Conservation (phyloP, 2,888 invertebrate genomes). For the Kryphioiulus occultus region DNA sequence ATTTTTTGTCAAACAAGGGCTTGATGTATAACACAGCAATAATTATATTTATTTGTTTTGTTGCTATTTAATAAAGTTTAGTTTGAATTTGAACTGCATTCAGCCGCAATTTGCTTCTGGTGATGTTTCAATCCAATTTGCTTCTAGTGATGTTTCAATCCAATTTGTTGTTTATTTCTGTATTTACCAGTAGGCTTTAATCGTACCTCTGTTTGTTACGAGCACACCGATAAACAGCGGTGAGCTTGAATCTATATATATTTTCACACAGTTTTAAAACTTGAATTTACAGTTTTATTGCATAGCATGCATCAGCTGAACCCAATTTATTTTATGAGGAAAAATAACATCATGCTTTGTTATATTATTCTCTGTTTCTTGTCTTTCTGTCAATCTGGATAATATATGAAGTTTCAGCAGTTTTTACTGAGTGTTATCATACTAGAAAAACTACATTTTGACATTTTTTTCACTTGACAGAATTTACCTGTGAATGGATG, state of each 20-base stretch:
- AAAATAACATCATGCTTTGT: no score
- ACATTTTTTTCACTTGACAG: background rate
- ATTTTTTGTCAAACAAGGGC: no score
- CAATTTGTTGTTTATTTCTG: background rate
- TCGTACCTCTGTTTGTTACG: background rate
- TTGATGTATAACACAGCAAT: no score
- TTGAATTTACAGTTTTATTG: no score
- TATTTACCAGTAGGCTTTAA: background rate
- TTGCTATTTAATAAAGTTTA: slow-evolving; percentile 7
- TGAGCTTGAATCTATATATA: background rate
- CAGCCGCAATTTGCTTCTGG: background rate
- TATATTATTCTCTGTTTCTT: no score
- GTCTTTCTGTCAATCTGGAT: no score
- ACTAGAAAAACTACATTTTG: no score
- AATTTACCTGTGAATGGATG: slow-evolving; percentile 11
- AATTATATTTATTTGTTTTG: background rate
- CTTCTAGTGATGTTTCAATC: no score
- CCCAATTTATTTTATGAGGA: no score
- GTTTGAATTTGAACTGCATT: background rate
- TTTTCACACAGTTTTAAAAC: background rate
- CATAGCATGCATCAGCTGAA: no score
- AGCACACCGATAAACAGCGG: background rate
- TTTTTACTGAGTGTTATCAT: no score
- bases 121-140: background rate
- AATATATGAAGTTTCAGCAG: no score